Conservation (phyloP, 2,888 invertebrate species). For the Polymixis lichenea region DNA sequence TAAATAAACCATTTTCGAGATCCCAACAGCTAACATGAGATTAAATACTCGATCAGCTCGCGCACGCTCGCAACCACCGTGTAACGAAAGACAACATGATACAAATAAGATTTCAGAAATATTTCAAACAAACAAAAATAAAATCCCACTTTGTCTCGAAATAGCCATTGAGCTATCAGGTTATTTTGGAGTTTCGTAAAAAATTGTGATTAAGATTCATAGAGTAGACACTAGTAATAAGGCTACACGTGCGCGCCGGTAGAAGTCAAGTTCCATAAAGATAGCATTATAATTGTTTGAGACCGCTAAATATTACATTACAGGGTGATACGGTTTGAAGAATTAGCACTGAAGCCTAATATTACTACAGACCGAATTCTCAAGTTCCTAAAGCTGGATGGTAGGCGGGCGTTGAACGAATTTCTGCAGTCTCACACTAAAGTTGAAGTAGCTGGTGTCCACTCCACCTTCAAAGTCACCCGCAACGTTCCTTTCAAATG, state of each 20-base stretch:
- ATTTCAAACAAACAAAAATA: no score
- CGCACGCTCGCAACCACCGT: neutral
- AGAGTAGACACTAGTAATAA: neutral
- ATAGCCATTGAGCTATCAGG: neutral
- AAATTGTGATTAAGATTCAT: neutral
- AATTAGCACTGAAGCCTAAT: constrained; percentile 94
- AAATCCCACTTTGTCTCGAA: neutral
- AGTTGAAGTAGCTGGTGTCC: constrained; percentile 94
- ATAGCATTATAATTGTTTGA: neutral
- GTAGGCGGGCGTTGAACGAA: constrained; percentile 91
- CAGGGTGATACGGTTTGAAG: constrained; percentile 92
- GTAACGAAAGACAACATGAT: neutral
- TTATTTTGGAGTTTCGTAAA: neutral
- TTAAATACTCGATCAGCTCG: neutral
- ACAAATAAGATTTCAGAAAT: neutral
- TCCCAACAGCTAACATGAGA: neutral
- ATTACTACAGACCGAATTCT: constrained; percentile 92
- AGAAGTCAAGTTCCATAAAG: neutral
- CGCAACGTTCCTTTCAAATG: constrained; percentile 96
- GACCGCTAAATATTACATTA: constrained; percentile 76
- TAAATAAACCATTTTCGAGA: neutral
- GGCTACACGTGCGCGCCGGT: no score
- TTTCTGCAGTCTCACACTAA: constrained; percentile 96
- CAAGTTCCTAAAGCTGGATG: constrained; percentile 94
- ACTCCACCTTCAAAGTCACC: constrained; percentile 95